phyloP scores from a whole-genome alignment of 2,113 vertebrate genomes.

The Acinonyx jubatus region DNA sequence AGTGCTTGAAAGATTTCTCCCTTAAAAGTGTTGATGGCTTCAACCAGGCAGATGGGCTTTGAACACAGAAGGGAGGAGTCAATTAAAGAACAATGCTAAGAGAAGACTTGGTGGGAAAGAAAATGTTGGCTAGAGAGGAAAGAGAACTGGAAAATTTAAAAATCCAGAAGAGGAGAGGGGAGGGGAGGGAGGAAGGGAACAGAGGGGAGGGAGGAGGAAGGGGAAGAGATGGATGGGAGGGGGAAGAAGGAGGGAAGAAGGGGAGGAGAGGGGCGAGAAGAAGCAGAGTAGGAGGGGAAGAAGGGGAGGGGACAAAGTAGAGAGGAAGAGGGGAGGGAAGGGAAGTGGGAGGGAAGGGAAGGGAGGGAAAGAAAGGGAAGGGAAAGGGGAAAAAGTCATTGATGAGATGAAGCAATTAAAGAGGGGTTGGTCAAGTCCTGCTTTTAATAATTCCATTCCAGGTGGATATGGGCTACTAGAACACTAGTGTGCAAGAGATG shows the following conservation, averaged over 20 bases:
- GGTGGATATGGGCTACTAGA: background rate
- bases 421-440: background rate
- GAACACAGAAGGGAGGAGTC: background rate
- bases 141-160: slow-evolving; percentile 29
- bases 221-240: no score
- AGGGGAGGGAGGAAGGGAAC: background rate
- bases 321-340: background rate
- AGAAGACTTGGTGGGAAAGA: background rate
- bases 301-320: background rate
- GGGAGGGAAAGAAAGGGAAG: background rate
- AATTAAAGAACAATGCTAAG: background rate
- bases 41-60: background rate
- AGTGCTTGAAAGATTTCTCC: background rate
- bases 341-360: background rate
- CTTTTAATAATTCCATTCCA: background rate
- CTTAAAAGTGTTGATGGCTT: slow-evolving; percentile 28
- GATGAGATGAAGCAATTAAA: background rate
- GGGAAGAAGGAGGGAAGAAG: background rate
- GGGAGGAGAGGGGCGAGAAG: background rate
- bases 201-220: no score
- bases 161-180: background rate
- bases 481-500: background rate
- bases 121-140: background rate
- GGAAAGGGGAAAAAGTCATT: background rate
- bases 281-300: background rate